These are phyloP conservation scores for Cyclargus thomasi DNA, from an alignment of 1,140 invertebrate genomes.

Conservation along the genomic window DNA sequence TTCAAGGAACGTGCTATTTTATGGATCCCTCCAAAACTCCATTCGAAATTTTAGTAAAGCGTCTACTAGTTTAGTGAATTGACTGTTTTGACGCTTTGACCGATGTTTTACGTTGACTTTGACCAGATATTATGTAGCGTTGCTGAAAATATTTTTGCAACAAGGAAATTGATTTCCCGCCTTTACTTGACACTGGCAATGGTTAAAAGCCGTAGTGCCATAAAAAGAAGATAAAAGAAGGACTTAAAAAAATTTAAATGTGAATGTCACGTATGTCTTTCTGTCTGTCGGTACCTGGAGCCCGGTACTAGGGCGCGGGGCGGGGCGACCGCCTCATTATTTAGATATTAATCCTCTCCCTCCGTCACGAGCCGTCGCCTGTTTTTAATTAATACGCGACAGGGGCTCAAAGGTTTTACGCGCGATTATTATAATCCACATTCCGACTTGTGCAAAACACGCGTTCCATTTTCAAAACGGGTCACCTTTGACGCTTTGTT, in stretches of 20 bases:
- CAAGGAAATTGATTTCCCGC: too few species aligned
- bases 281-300: slow-evolving; percentile 35
- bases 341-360: slow-evolving; percentile 62
- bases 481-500: background rate
- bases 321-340: slow-evolving; percentile 63
- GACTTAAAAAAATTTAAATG: background rate
- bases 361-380: slow-evolving; percentile 20
- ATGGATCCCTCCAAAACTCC: too few species aligned
- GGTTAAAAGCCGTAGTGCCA: too few species aligned
- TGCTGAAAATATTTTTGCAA: too few species aligned
- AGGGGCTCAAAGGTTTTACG: slow-evolving; percentile 1
- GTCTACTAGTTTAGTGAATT: too few species aligned
- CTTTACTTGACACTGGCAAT: too few species aligned
- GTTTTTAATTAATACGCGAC: slow-evolving; percentile 42
- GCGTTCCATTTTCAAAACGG: background rate
- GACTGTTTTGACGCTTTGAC: too few species aligned
- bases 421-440: slow-evolving; percentile 18
- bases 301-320: slow-evolving; percentile 28
- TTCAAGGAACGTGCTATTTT: too few species aligned
- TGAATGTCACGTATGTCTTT: slow-evolving; percentile 6
- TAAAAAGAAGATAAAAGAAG: too few species aligned
- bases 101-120: too few species aligned
- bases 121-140: too few species aligned
- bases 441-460: background rate
- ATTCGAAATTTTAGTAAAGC: too few species aligned